Evolutionary conservation across 2,113 vertebrate species (phyloP), one percentile per base, ranked within the genome.

Genomic region (Sisor rabdophorus): DNA sequence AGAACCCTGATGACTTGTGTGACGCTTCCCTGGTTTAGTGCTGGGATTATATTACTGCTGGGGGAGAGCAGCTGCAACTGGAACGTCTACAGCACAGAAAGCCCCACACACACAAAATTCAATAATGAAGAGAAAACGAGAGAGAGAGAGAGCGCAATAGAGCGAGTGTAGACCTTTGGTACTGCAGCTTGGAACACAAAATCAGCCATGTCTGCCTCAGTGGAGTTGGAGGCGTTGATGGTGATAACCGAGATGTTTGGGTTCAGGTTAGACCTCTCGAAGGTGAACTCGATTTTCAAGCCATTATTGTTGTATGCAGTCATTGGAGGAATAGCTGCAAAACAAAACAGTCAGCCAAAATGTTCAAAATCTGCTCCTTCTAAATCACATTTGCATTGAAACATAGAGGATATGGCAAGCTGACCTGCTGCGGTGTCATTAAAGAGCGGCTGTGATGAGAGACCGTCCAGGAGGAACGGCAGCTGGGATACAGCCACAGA

Each of bases 121-220:
- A 36, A 36, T 36, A 36, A 44, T 44, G 2, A 44, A 44, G 4
- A 44, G 3, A 36, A 36, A 44, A 7, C 4, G 40, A 1, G 40
- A 7, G 8, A 40, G 19, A 63, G 19, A 32, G 59, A 40, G 30
- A 20, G 13, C 4, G n/a, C 26, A 4, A 8, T 9, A 26, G 7
- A 9, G 10, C 9, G 6, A 26, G 28, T 1, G 30, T 19, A 55
- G 61, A 98, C 97, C 97, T 99, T 99, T 98, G 97, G 97, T 95
- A 99, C 97, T 88, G 97, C 97, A 95, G 97, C 97, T 91, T 99
- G 97, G 90, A 99, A 99, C 91, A 99, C 96, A 88, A 99, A 99
- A 69, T 98, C 97, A 28, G 95, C 97, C 96, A 99, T 98, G 55
- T 99, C 97, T 83, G 92, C 87, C 71, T 99, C 97, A 65, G 95